Evolutionary conservation across 53 echinoderm and acorn worm species (phyloP), one percentile per base, ranked within the genome.

Genomic region (Hippasteria phrygiana): DNA sequence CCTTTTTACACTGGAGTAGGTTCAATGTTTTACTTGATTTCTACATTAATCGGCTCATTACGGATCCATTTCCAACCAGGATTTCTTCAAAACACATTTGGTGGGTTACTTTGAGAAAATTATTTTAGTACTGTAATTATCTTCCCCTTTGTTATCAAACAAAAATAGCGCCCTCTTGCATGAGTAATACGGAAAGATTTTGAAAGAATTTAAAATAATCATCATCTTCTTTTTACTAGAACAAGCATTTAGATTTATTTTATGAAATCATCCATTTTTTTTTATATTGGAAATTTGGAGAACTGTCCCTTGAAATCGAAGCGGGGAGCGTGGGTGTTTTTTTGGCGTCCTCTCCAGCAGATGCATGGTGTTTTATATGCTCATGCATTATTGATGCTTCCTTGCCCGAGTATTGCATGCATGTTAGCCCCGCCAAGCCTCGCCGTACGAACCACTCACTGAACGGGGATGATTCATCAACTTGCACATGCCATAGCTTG

Each of bases 311-410:
- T 24, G n/a, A 1, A 59, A 24, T 18, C 3, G 8, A 24, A 59
- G 34, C 0, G 1, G 4, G 10, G 34, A 7, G 34, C 65, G 65
- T 28, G 10, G 34, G n/a, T 67, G 69, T 5, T 11, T 32, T 20
- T 67, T 67, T 3, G 13, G 69, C 4, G 69, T 3, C 64, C 37
- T 17, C 36, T 67, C 17, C 34, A 8, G 14, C 10, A 26, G 8
- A 7, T 14, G 48, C 14, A 2, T 3, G 22, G 24, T 22, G 69
- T 67, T 33, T 67, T 67, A 67, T 17, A 35, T 67, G 69, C 34
- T 67, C 69, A 67, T 67, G 69, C 69, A 67, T 67, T 67, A 67
- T 67, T 67, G 36, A 67, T 67, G 26, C 4, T 17, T 59, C 17
- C 10, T 8, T 36, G 20, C 22, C 20, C 26, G 6, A 26, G 26